Conservation (phyloP, 2,113 vertebrate species). For the Synodontis membranacea region DNA sequence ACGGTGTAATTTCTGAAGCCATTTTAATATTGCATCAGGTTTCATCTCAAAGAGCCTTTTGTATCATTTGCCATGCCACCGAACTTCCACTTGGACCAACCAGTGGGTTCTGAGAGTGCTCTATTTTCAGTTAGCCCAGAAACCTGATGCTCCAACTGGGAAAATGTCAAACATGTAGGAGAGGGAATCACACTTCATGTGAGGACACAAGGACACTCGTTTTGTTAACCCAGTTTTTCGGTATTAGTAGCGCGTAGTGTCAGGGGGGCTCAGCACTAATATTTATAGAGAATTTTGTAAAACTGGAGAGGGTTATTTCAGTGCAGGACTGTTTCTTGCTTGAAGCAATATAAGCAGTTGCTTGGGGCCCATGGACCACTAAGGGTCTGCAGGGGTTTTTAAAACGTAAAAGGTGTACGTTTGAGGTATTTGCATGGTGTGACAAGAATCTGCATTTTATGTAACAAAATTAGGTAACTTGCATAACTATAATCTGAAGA, state of each 20-base stretch:
- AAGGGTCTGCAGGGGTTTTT: not conserved
- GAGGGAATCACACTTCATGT: not conserved
- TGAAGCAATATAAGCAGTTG: not conserved
- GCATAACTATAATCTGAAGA: not conserved
- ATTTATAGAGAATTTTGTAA: not conserved
- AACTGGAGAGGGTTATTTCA: not conserved
- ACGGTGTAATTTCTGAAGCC: not conserved
- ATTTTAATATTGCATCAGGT: not conserved
- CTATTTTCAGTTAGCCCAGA: constrained; percentile 13
- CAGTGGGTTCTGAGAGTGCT: not conserved
- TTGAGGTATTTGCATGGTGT: not conserved
- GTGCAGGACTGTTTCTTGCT: not conserved
- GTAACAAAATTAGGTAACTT: not conserved
- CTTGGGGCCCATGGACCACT: not conserved
- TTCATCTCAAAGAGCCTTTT: not conserved
- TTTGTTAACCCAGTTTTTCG: constrained; percentile 3
- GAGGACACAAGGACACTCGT: not conserved
- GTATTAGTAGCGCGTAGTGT: not conserved
- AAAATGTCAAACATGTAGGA: not conserved
- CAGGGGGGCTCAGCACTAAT: not conserved
- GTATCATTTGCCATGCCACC: constrained; percentile 3
- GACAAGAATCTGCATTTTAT: not conserved
- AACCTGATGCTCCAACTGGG: not conserved
- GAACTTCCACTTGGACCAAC: too few species aligned
- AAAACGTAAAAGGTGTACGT: not conserved